Conservation (phyloP, 2,888 invertebrate genomes). For the Norana najaformis region DNA sequence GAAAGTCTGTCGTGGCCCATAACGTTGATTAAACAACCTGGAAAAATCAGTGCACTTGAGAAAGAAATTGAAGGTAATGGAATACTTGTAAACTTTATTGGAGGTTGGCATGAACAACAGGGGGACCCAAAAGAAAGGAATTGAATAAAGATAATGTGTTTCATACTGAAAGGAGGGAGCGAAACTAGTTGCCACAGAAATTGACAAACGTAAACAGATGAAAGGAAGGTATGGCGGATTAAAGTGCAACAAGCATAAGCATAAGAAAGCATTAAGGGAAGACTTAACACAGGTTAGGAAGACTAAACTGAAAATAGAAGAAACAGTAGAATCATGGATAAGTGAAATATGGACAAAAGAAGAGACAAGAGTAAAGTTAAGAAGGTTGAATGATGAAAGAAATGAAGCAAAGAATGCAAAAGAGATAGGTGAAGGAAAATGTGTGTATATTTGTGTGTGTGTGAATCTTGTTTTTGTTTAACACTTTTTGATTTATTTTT, state of each 20-base stretch:
- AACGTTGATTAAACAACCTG: slow-evolving; percentile 80
- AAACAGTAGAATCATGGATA: background rate
- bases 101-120: background rate
- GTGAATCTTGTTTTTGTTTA: background rate
- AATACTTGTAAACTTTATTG: background rate
- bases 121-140: background rate
- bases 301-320: background rate
- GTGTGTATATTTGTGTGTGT: background rate
- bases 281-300: too few species aligned
- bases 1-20: slow-evolving; percentile 62
- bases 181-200: background rate
- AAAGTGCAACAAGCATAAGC: background rate
- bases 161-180: background rate
- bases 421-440: background rate
- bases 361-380: background rate
- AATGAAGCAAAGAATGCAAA: background rate
- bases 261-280: background rate
- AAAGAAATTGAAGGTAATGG: slow-evolving; percentile 73
- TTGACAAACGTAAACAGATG: background rate
- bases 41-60: slow-evolving; percentile 89
- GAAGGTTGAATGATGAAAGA: background rate
- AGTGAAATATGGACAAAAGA: background rate
- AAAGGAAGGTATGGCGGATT: background rate
- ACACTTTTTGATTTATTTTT: background rate
- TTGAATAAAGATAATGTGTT: too few species aligned